Base-by-base conservation (phyloP, 2,888 invertebrate genomes). In the Metallyticus violacea region DNA sequence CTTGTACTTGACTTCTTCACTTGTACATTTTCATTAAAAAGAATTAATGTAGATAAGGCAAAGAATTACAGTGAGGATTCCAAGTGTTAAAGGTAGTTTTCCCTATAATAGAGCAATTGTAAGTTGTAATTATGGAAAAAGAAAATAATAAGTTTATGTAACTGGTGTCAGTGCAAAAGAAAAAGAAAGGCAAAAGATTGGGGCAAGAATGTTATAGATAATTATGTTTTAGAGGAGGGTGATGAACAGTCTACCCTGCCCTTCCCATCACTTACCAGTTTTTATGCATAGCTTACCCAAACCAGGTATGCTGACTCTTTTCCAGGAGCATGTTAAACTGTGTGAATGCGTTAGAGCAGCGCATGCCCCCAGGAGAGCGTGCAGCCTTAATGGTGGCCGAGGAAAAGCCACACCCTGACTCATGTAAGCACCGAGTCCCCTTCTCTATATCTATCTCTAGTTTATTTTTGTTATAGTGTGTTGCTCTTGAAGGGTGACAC, bases 271-370 rank as follows among this genome's bases (percentile, higher is more conserved):
- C 81, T 81, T 81, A 81, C 28, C 76, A 86, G 26, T 77, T 86
- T 89, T 87, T 89, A 90, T 91, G 91, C 92, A 92, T 92, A 92
- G 92, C 91, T 92, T 92, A 92, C 92, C 92, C 92, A 92, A 92
- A 92, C 92, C 92, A 89, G 89, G 88, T 89, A 88, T 89, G 89
- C 92, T 92, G 92, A 92, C 92, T 92, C 92, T 93, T 94, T 95
- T 95, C 91, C 95, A 95, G 95, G 95, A 97, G 97, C 95, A 97
- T 97, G 97, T 95, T 97, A 95, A 97, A 97, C 96, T 97, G 97
- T 94, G 97, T 97, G 93, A 97, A 97, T 95, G 96, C 96, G 91
- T 94, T 97, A 94, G 97, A 97, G 93, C 97, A 96, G 92, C 97
- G 96, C 94, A 94, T 97, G 93, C 97, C 96, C 91, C 95, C 95